Conservation (phyloP, 1,140 invertebrate genomes). For the Calliphora vicina region DNA sequence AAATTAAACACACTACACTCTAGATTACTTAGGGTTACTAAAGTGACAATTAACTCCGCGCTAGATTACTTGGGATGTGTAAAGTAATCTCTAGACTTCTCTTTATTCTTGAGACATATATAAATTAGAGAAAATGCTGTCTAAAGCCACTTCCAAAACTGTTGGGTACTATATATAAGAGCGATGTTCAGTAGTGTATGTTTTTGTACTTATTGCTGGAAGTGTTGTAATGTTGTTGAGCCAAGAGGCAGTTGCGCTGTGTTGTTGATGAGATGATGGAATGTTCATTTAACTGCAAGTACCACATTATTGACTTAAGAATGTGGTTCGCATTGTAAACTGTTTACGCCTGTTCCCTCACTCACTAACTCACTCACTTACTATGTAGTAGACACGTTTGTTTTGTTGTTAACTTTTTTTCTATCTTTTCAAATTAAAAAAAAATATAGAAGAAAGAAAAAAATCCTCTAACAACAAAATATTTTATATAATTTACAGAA, state of each 20-base stretch:
- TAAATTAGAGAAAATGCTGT: too few relatives aligned
- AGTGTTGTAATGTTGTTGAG: background rate
- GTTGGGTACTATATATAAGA: too few relatives aligned
- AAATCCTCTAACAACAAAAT: background rate
- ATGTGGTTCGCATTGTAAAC: constrained; percentile 12
- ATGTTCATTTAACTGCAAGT: background rate
- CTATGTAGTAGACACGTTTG: too few relatives aligned
- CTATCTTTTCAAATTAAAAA: background rate
- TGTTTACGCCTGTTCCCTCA: background rate
- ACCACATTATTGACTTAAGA: constrained; percentile 16
- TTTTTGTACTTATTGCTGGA: background rate
- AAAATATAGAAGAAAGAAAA: background rate
- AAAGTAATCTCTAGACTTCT: too few relatives aligned
- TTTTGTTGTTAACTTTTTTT: background rate
- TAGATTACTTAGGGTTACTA: too few relatives aligned
- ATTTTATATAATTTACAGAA: background rate
- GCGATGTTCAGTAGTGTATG: background rate
- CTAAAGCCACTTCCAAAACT: too few relatives aligned
- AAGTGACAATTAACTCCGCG: too few relatives aligned
- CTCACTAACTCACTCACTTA: too few relatives aligned
- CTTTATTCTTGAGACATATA: too few relatives aligned
- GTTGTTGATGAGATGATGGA: background rate
- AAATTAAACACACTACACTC: too few relatives aligned
- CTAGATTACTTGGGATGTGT: too few relatives aligned
- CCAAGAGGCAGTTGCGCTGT: background rate